Conservation (phyloP, 2,113 vertebrate genomes). For the Butorides virescens region DNA sequence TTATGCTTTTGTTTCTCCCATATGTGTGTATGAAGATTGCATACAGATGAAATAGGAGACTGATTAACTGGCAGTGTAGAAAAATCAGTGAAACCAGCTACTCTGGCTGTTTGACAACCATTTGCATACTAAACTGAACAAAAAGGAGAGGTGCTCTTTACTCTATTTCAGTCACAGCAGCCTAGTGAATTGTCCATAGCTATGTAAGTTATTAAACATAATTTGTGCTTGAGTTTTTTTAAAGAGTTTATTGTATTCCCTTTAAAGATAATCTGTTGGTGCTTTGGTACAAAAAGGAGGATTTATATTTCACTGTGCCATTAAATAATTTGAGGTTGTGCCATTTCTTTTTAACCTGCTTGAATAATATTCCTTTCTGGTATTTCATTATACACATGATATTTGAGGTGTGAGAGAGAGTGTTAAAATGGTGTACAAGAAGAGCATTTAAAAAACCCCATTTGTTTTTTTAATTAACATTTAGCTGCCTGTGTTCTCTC, state of each 20-base stretch:
- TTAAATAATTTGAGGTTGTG: conserved; percentile 16
- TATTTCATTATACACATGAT: background rate
- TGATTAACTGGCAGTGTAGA: conserved; percentile 3
- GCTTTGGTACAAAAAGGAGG: background rate
- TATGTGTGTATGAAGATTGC: background rate
- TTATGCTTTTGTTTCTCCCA: background rate
- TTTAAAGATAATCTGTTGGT: background rate
- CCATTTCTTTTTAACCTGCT: background rate
- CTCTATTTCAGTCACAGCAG: background rate
- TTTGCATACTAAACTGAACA: conserved; percentile 22
- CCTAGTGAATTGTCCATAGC: conserved; percentile 1
- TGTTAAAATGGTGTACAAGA: background rate
- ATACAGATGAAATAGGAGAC: conserved; percentile 34
- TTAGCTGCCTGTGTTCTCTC: conserved; percentile 10
- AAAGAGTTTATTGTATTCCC: background rate
- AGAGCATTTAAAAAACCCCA: background rate
- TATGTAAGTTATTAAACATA: background rate
- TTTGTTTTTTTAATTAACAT: conserved; percentile 38
- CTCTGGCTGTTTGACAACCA: conserved; percentile 1
- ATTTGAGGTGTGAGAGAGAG: background rate
- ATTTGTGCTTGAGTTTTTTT: background rate
- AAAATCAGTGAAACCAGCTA: conserved; percentile 23
- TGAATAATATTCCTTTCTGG: conserved; percentile 27
- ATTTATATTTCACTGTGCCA: conserved; percentile 47
- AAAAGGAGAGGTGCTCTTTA: background rate